These are phyloP conservation scores for Phallusia fumigata DNA, from an alignment of 23 tunicate species.

Conservation along the genomic window DNA sequence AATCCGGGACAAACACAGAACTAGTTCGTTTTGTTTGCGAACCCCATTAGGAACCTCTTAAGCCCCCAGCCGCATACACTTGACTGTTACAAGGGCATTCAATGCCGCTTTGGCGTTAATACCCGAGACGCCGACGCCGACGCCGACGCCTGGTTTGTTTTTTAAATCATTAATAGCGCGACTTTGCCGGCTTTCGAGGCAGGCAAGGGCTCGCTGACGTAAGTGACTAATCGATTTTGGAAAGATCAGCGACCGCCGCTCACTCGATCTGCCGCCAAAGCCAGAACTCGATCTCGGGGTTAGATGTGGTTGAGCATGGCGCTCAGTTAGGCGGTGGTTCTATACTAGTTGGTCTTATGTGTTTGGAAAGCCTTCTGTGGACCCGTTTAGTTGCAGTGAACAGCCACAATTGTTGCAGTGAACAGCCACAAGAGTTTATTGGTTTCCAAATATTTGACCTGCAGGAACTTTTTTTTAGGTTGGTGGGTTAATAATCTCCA, in stretches of 20 bases:
- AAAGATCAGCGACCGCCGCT: neutral
- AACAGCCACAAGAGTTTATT: too few species aligned
- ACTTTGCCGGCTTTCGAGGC: too few species aligned
- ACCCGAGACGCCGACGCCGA: neutral
- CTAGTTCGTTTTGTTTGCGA: slow-evolving; percentile 1
- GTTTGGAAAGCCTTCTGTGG: too few species aligned
- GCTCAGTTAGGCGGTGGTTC: too few species aligned
- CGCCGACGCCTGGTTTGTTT: neutral
- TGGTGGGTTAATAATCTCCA: too few species aligned
- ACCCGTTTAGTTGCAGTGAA: too few species aligned
- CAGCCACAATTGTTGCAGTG: too few species aligned
- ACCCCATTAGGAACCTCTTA: neutral
- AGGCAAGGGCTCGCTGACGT: neutral
- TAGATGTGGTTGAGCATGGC: too few species aligned
- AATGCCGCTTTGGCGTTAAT: neutral
- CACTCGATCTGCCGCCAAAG: neutral
- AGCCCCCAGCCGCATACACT: neutral
- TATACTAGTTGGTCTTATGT: too few species aligned
- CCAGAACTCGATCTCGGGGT: too few species aligned
- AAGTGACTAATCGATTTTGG: neutral
- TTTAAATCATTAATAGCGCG: neutral
- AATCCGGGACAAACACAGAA: neutral
- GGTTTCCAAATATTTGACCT: too few species aligned
- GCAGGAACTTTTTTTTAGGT: too few species aligned
- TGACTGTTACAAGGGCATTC: neutral